These are phyloP conservation scores for Adoxophyes honmai DNA, from an alignment of 1,140 invertebrate species.

Conservation along the genomic window DNA sequence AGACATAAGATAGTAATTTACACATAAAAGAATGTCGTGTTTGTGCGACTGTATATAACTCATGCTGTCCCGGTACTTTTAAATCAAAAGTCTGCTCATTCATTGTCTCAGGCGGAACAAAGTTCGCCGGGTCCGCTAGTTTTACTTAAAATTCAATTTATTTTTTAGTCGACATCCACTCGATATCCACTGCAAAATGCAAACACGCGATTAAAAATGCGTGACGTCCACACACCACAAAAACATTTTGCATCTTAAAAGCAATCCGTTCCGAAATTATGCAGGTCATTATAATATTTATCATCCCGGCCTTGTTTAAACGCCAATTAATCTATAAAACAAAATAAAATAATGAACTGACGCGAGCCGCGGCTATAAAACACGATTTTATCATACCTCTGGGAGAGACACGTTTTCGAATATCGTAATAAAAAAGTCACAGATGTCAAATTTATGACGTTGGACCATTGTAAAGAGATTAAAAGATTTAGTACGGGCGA, in stretches of 20 bases:
- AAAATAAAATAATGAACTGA: slow-evolving; percentile 72
- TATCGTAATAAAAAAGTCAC: slow-evolving; percentile 77
- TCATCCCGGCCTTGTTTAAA: slow-evolving; percentile 23
- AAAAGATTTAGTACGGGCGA: slow-evolving; percentile 68
- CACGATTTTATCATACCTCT: slow-evolving; percentile 72
- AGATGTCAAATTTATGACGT: slow-evolving; percentile 76
- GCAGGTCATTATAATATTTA: slow-evolving; percentile 3
- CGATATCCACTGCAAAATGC: no score
- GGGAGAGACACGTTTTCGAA: slow-evolving; percentile 74
- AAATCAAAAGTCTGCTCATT: no score
- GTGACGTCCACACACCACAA: no score
- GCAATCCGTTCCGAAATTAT: neutral
- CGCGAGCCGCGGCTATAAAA: slow-evolving; percentile 62
- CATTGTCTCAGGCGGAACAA: no score
- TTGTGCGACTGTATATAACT: no score
- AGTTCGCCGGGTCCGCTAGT: no score
- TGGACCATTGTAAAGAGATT: slow-evolving; percentile 74
- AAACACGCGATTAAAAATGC: no score
- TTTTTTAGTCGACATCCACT: no score
- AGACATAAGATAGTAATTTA: no score
- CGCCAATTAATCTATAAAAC: slow-evolving; percentile 63
- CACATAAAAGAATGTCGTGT: no score
- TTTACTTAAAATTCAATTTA: no score
- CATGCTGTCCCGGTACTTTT: no score
- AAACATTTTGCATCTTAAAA: neutral